These are phyloP conservation scores for Cynopterus brachyotis DNA, from an alignment of 2,113 vertebrate species.

Conservation along the genomic window DNA sequence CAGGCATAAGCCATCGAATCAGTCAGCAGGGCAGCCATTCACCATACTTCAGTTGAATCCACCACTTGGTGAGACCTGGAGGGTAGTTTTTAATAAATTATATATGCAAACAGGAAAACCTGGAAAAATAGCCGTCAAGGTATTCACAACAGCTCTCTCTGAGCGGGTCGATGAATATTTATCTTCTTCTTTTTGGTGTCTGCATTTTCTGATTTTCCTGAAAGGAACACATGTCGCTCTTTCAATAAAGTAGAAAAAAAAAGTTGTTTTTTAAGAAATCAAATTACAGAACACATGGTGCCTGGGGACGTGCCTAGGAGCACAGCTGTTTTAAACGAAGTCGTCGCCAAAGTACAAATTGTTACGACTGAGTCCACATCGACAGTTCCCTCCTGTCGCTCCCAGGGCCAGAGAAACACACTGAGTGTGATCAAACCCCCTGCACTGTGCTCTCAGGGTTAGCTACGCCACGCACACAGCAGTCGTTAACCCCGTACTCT, in stretches of 20 bases:
- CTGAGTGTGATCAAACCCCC: too few species aligned
- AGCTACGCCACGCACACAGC: not conserved
- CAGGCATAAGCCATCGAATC: not conserved
- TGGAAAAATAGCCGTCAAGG: not conserved
- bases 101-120: not conserved
- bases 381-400: not conserved
- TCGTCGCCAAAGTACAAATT: not conserved
- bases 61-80: not conserved
- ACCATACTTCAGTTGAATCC: not conserved
- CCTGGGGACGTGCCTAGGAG: slow-evolving; percentile 47
- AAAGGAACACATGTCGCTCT: slow-evolving; percentile 34
- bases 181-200: not conserved
- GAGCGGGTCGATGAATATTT: not conserved
- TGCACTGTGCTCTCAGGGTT: fast-evolving
- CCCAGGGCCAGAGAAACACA: not conserved
- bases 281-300: slow-evolving; percentile 31
- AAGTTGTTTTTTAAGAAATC: slow-evolving; percentile 53
- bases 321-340: slow-evolving; percentile 23
- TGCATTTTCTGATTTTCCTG: slow-evolving; percentile 31
- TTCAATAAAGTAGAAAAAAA: slow-evolving; percentile 2
- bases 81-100: not conserved
- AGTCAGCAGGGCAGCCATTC: not conserved
- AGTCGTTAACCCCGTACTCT: fast-evolving
- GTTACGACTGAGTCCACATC: not conserved
- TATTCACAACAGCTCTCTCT: not conserved